Evolutionary conservation across 2,888 invertebrate genomes (phyloP), one percentile per base, ranked within the genome.

Genomic region (Drosophila demipolita): DNA sequence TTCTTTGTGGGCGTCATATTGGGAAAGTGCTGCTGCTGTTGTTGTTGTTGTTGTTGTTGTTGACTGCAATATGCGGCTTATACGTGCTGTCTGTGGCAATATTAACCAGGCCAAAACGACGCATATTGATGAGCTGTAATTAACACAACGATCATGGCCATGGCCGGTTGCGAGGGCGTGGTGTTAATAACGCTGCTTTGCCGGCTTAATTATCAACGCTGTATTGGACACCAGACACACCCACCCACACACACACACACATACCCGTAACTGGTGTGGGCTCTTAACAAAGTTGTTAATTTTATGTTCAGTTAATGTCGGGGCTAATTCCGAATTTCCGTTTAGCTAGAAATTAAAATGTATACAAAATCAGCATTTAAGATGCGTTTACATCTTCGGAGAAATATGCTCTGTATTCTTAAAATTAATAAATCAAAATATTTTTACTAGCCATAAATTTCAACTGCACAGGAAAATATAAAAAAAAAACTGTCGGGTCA

Each of bases 61-160:
- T 53, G 52, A 53, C 7, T 52, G 75, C 61, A 62, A 54, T 52
- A 74, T 55, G 57, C 64, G 67, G 64, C 82, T 66, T 75, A 78
- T 75, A 73, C 75, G 72, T 69, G 66, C 66, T 80, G 59, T 48
- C 57, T 35, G 54, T 29, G 23, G 49, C 58, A 29, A 33, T 75
- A 50, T 59, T 60, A 68, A 69, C 63, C 71, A 72, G 58, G 65
- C 71, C 64, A 62, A 71, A 72, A 61, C 69, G 66, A 66, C 59
- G 82, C 79, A 85, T 89, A 83, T 83, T 89, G 85, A 85, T 89
- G 87, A 84, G 71, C 15, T 48, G 82, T 84, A 84, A 85, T 87
- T 84, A 85, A 75, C 75, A 60, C 55, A 38, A 26, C 71, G 72
- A 74, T 61, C 87, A 89, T 52, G 87, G 75, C 74, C 80, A 77